These are phyloP conservation scores for Pithys albifrons DNA, from an alignment of 2,113 vertebrate species.

Conservation along the genomic window DNA sequence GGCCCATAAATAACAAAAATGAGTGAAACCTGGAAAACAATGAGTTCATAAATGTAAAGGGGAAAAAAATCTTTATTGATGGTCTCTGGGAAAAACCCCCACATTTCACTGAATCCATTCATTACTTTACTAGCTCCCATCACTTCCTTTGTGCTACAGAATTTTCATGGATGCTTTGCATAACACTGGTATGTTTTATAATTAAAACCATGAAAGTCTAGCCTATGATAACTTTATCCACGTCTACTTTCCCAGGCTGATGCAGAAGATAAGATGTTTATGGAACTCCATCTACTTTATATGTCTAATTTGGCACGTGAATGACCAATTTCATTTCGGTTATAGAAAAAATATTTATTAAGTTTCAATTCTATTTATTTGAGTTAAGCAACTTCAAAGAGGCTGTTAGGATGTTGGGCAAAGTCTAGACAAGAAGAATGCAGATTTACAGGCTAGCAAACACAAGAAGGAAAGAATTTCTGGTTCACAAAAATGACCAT, in stretches of 20 bases:
- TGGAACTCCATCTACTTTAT: constrained; percentile 20
- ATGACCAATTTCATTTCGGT: constrained; percentile 11
- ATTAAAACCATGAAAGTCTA: constrained; percentile 49
- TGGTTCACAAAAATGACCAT: constrained; percentile 36
- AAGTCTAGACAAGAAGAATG: constrained; percentile 68
- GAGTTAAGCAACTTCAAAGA: constrained; percentile 56
- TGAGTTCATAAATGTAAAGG: background rate
- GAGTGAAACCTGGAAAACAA: constrained; percentile 88
- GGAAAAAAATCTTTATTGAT: background rate
- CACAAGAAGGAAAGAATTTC: constrained; percentile 53
- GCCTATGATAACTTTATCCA: constrained; percentile 35
- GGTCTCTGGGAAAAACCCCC: background rate
- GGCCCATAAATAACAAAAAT: constrained; percentile 95
- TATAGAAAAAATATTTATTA: constrained; percentile 43
- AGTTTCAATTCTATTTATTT: constrained; percentile 57
- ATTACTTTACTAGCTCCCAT: constrained; percentile 3
- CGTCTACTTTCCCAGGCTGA: constrained; percentile 28
- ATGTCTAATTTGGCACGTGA: constrained; percentile 25
- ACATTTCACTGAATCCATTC: constrained; percentile 1
- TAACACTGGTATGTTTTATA: constrained; percentile 42
- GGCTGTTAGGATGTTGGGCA: background rate
- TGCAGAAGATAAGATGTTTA: constrained; percentile 47
- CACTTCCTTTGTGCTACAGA: background rate
- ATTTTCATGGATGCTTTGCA: constrained; percentile 33
- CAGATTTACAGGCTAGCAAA: constrained; percentile 57